A percentile compares a stretch with the other conserved stretches of the same genome.
Evolutionary conservation across 2,113 vertebrate species (phyloP).

Genomic region (Callipepla californica): DNA sequence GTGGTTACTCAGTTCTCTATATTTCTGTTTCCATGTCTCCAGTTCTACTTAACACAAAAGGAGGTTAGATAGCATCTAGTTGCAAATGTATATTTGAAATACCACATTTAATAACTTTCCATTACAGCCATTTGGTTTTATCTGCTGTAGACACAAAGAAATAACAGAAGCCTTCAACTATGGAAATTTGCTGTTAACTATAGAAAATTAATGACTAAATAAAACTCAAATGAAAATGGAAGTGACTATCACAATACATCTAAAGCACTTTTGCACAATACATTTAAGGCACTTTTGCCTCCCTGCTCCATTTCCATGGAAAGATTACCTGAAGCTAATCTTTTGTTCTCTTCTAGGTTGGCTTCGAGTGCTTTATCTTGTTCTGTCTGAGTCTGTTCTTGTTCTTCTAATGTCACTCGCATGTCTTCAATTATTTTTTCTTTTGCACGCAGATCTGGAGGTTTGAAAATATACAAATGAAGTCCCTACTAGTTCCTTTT

Average conservation of each 20-base stretch:
- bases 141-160: neutral
- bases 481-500: neutral
- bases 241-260: neutral
- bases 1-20: slow-evolving; percentile 58
- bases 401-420: slow-evolving; percentile 87
- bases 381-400: slow-evolving; percentile 90
- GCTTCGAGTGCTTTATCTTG: slow-evolving; percentile 87
- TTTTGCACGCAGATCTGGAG: slow-evolving; percentile 81
- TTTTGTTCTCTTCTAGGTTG: slow-evolving; percentile 77
- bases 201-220: neutral
- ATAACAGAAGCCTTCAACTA: neutral
- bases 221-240: neutral
- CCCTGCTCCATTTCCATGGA: neutral
- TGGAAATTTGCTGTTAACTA: neutral
- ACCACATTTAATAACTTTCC: neutral
- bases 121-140: neutral
- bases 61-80: neutral
- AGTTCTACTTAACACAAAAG: slow-evolving; percentile 72
- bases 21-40: slow-evolving; percentile 77
- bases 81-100: neutral
- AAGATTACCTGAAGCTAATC: slow-evolving; percentile 80
- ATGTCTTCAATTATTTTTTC: slow-evolving; percentile 88
- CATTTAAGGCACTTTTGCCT: neutral
- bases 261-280: neutral
- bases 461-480: neutral